Evolutionary conservation across 2,113 vertebrate genomes (phyloP).

Genomic region (Oxyruncus cristatus): DNA sequence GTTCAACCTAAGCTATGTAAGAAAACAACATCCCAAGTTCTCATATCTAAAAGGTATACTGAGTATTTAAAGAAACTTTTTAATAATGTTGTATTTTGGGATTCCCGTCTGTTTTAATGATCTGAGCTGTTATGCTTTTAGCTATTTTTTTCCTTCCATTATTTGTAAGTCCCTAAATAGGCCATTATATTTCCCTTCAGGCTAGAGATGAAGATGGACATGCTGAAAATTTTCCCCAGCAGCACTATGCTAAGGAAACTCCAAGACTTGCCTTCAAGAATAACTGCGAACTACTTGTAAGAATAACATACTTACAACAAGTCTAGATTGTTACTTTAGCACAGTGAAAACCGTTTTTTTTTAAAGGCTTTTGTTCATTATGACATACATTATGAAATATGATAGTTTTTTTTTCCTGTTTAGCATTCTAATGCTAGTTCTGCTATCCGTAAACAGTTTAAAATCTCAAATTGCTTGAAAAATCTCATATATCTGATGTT

Average conservation of each 20-base stretch:
- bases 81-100: constrained; percentile 79
- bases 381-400: constrained; percentile 80
- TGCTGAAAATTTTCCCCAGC: constrained; percentile 97
- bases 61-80: constrained; percentile 78
- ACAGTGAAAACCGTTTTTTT: constrained; percentile 78
- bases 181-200: constrained; percentile 99
- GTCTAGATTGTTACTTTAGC: constrained; percentile 88
- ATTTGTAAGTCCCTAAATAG: constrained; percentile 99
- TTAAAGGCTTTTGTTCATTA: constrained; percentile 77
- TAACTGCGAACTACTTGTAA: constrained; percentile 99
- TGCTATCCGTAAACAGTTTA: constrained; percentile 76
- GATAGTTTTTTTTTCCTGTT: constrained; percentile 66
- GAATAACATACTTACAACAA: constrained; percentile 93
- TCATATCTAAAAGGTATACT: constrained; percentile 75
- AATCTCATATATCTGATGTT: constrained; percentile 72
- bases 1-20: constrained; percentile 69
- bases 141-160: constrained; percentile 87
- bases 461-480: constrained; percentile 74
- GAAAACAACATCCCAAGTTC: constrained; percentile 73
- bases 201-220: constrained; percentile 99
- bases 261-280: constrained; percentile 99
- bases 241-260: constrained; percentile 99
- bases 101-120: constrained; percentile 81
- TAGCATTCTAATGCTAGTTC: constrained; percentile 75
- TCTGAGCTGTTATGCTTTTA: constrained; percentile 86